These are phyloP conservation scores for Drosophila yakuba DNA, from an alignment of 1,140 invertebrate genomes.

Conservation along the genomic window DNA sequence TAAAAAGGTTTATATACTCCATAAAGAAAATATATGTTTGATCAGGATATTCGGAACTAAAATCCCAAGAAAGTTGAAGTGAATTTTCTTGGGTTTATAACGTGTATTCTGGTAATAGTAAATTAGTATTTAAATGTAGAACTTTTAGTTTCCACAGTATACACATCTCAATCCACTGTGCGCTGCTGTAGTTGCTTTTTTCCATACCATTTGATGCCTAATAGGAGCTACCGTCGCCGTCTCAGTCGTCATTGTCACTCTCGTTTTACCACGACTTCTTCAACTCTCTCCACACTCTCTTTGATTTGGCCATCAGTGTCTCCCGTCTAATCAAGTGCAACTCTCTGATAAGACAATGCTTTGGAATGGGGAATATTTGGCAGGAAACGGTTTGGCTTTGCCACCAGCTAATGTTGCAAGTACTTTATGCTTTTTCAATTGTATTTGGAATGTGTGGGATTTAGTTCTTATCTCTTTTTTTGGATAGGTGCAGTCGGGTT, in stretches of 20 bases:
- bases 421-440: slow-evolving; percentile 55
- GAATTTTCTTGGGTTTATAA: too few species aligned
- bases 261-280: slow-evolving; percentile 5
- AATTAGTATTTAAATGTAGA: too few species aligned
- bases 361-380: slow-evolving; percentile 10
- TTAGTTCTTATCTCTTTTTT: slow-evolving; percentile 46
- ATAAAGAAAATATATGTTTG: too few species aligned
- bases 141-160: neutral
- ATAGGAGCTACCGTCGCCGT: slow-evolving; percentile 36
- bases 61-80: too few species aligned
- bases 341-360: slow-evolving; percentile 71
- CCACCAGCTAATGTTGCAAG: slow-evolving; percentile 43
- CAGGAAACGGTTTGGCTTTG: slow-evolving; percentile 6
- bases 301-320: slow-evolving; percentile 45
- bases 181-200: slow-evolving; percentile 45
- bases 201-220: slow-evolving; percentile 64
- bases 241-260: slow-evolving; percentile 22
- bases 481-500: slow-evolving; percentile 9
- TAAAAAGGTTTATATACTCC: too few species aligned
- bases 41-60: too few species aligned
- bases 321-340: slow-evolving; percentile 63
- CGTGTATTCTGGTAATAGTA: too few species aligned
- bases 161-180: slow-evolving; percentile 18
- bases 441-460: neutral
- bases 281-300: slow-evolving; percentile 53